Base-by-base conservation (phyloP, 2,113 vertebrate genomes). In the Strix uralensis region DNA sequence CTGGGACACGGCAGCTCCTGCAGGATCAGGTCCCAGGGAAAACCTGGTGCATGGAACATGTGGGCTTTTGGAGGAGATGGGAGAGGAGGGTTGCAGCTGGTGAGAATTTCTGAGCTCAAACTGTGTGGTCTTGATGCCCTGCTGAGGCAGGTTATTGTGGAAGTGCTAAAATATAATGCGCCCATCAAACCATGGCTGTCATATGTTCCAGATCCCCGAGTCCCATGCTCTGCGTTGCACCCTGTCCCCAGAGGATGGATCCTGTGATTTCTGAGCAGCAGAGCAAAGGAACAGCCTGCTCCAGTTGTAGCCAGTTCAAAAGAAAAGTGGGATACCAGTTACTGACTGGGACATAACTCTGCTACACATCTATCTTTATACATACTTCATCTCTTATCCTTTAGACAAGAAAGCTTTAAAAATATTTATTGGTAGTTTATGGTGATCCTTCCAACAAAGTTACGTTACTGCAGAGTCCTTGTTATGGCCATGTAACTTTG, bases 161-260 rank as follows among this genome's bases (percentile, higher is more conserved):
- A 47, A 57, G 11, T 7, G 86, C 49, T 58, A 36, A 54, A 71
- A 62, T 2, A 21, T 8, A 8, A 7, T 1, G n/a, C 22, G 36
- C 40, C 58, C 57, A 36, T 34, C 81, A 26, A 30, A 22, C 6
- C 57, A 1, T 4, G 52, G 4, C 21, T 25, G 62, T 13, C 72
- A 16, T 4, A 44, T 1, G 1, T 55, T 23, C 18, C 44, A 15
- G 8, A 18, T 8, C 17, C 57, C 36, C 1, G 1, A 40, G 59
- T 2, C 13, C 67, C 25, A 10, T 7, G 8, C 38, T 40, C 16
- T 11, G 51, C 0, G 0, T 26, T 13, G 17, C 13, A 34, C 15
- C 49, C 19, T 27, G 44, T 66, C 29, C 49, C 47, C 74, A 7
- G 42, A 19, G 29, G 22, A 73, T 3, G 10, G 19, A 21, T 16